Base-by-base conservation (phyloP, 1,140 invertebrate genomes). In the Drosophila yakuba region DNA sequence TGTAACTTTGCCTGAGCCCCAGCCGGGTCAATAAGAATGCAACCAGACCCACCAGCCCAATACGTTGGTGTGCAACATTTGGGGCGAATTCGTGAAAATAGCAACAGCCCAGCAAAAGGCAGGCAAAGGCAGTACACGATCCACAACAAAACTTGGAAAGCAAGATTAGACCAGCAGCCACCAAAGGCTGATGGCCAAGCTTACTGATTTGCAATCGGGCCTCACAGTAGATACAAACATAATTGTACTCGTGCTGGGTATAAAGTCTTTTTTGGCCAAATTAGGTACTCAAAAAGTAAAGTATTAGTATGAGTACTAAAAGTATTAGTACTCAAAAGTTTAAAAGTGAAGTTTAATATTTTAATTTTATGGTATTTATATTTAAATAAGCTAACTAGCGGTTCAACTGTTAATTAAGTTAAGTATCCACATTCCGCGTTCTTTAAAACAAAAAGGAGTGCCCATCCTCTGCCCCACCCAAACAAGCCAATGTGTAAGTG, bases 81-180 rank as follows among this genome's bases (percentile, higher is more conserved):
- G 41, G 6, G 17, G 41, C 69, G 28, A 74, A 74, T 55, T 74
- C 50, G 58, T 74, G 69, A 63, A 74, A 28, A 47, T 41, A 12
- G 11, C 20, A 36, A 47, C 57, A 73, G 15, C 47, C 23, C 45
- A 41, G 48, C 41, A 20, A 74, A 74, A 43, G n/a, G n/a, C 41
- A 17, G 48, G 36, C 15, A 74, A 74, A 43, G n/a, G n/a, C 41
- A 17, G n/a, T 43, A 43, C n/a, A 43, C 41, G 41, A 74, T 50
- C 48, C 43, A 25, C n/a, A 43, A 3, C 39, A 14, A n/a, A 41
- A n/a, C 6, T 43, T 43, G 15, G 41, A n/a, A 51, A 15, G 3
- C 55, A 25, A 60, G 15, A 50, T n/a, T 44, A 35, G 41, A 36
- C 25, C 64, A 71, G 10, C 5, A 25, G 6, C 5, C 45, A 25